These are phyloP conservation scores for Allygus modestus DNA, from an alignment of 2,888 invertebrate species.

Conservation along the genomic window DNA sequence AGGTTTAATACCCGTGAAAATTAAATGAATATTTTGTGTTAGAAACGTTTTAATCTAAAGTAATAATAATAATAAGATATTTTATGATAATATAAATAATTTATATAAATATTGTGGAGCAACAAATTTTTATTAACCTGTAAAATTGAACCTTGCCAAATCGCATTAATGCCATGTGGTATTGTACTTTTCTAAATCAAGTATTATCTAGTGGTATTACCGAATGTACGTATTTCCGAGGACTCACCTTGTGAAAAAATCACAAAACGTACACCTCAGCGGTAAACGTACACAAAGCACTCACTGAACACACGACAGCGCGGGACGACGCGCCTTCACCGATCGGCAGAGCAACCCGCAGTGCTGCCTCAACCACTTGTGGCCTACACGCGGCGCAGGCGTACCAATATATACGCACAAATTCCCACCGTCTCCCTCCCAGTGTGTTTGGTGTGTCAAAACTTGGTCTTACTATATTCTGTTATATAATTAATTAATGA, in stretches of 20 bases:
- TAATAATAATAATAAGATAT: too few species aligned
- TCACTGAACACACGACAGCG: not conserved
- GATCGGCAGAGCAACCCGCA: not conserved
- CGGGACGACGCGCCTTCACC: slow-evolving; percentile 7
- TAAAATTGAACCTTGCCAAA: too few species aligned
- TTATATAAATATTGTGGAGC: too few species aligned
- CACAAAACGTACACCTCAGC: not conserved
- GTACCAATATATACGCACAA: not conserved
- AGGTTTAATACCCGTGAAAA: too few species aligned
- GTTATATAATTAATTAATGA: too few species aligned
- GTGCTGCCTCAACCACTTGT: slow-evolving; percentile 26
- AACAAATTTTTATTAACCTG: too few species aligned
- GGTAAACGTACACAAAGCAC: not conserved
- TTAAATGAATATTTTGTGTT: too few species aligned
- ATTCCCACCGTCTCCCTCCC: not conserved
- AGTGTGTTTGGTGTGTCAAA: too few species aligned
- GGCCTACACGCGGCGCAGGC: not conserved
- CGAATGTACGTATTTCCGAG: not conserved
- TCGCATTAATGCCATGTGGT: too few species aligned
- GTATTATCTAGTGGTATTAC: not conserved
- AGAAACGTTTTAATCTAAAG: too few species aligned
- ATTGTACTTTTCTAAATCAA: not conserved
- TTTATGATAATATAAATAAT: too few species aligned
- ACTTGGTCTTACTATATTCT: too few species aligned
- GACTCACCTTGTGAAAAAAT: not conserved